phyloP scores from a whole-genome alignment of 2,888 invertebrate genomes.

The Balanococcus diminutus region DNA sequence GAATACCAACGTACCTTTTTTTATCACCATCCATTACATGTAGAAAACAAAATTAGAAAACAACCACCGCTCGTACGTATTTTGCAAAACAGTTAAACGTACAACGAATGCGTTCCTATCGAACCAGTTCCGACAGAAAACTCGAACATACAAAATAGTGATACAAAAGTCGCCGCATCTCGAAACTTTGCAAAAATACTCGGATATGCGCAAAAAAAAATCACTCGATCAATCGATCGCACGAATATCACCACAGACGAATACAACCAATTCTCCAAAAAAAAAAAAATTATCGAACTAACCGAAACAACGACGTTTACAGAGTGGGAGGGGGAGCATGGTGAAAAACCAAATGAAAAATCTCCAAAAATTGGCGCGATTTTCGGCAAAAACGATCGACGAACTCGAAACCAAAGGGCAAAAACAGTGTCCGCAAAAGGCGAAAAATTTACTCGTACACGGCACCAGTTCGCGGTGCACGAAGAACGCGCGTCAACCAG shows the following conservation, averaged over 20 bases:
- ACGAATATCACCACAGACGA: neutral
- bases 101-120: neutral
- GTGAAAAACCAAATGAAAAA: neutral
- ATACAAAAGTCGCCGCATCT: neutral
- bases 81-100: neutral
- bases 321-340: no score
- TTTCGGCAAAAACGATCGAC: no score
- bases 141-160: neutral
- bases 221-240: neutral
- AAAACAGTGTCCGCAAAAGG: neutral
- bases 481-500: neutral
- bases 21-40: constrained; percentile 50
- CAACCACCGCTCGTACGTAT: constrained; percentile 3
- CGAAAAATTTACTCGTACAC: neutral
- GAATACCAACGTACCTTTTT: constrained; percentile 49
- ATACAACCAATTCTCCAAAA: no score
- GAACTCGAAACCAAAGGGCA: no score
- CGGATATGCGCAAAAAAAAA: neutral
- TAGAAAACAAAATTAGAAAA: constrained; percentile 22
- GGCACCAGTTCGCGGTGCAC: neutral
- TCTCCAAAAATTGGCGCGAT: no score
- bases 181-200: neutral
- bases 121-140: neutral
- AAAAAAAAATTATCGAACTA: no score
- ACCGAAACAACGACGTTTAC: neutral